These are phyloP conservation scores for Drosophila jambulina DNA, from an alignment of 1,140 invertebrate genomes.

Conservation along the genomic window DNA sequence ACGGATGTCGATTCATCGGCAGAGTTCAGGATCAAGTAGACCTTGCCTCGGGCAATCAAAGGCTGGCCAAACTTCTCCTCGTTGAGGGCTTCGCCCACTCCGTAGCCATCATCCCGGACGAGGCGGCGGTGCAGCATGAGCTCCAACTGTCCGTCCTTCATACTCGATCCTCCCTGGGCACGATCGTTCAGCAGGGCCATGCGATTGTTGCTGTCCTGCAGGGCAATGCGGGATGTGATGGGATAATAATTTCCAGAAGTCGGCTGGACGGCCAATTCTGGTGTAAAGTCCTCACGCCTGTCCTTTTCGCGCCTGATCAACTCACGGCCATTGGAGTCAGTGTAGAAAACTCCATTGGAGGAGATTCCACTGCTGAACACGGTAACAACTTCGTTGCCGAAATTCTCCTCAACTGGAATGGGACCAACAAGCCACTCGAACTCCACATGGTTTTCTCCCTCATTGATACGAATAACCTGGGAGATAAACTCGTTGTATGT, in stretches of 20 bases:
- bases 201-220: slow-evolving; percentile 86
- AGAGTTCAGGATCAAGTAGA: slow-evolving; percentile 88
- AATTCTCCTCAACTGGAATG: slow-evolving; percentile 91
- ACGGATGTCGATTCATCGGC: slow-evolving; percentile 37
- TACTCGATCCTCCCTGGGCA: slow-evolving; percentile 93
- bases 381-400: slow-evolving; percentile 94
- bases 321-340: slow-evolving; percentile 97
- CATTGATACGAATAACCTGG: slow-evolving; percentile 92
- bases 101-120: slow-evolving; percentile 96
- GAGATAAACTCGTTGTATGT: slow-evolving; percentile 91
- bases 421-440: slow-evolving; percentile 98
- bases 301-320: slow-evolving; percentile 91
- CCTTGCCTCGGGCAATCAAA: slow-evolving; percentile 92
- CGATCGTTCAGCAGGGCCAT: slow-evolving; percentile 93
- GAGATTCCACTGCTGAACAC: slow-evolving; percentile 89
- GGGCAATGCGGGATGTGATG: slow-evolving; percentile 92
- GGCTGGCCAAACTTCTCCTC: slow-evolving; percentile 92
- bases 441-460: slow-evolving; percentile 89
- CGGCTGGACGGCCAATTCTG: slow-evolving; percentile 87
- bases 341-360: slow-evolving; percentile 92
- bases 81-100: slow-evolving; percentile 96
- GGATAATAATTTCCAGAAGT: slow-evolving; percentile 97
- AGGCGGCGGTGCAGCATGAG: slow-evolving; percentile 95
- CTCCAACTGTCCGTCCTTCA: slow-evolving; percentile 91
- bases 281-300: slow-evolving; percentile 90